A percentile compares a stretch with the other conserved stretches of the same genome.
phyloP scores from a whole-genome alignment of 1,140 invertebrate genomes.

The Zophobas morio region DNA sequence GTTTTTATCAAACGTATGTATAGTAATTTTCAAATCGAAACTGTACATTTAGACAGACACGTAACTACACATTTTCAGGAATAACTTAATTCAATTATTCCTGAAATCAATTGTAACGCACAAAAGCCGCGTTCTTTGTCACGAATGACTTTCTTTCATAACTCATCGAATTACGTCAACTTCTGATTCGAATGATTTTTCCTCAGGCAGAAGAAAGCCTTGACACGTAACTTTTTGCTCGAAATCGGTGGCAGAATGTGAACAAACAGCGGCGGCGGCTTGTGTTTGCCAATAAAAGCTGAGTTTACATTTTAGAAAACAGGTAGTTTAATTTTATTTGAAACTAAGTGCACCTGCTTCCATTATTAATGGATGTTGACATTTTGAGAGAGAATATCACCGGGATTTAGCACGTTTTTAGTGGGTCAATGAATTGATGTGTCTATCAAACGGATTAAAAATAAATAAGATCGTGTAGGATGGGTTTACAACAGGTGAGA shows the following conservation, averaged over 20 bases:
- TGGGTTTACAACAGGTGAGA: too few species aligned
- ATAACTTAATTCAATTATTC: too few species aligned
- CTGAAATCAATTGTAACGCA: too few species aligned
- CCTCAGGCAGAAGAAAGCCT: slow-evolving; percentile 5
- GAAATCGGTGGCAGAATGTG: neutral
- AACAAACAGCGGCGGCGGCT: slow-evolving; percentile 11
- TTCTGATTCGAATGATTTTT: neutral
- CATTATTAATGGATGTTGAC: slow-evolving; percentile 33
- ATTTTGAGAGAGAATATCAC: neutral
- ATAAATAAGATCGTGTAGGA: neutral
- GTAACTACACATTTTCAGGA: too few species aligned
- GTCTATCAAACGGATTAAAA: slow-evolving; percentile 2
- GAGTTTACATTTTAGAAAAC: slow-evolving; percentile 27
- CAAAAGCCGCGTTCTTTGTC: neutral
- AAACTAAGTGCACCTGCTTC: slow-evolving; percentile 23
- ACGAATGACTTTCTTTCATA: slow-evolving; percentile 10
- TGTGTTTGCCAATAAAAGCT: slow-evolving; percentile 24
- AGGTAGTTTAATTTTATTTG: slow-evolving; percentile 28
- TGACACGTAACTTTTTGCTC: slow-evolving; percentile 15
- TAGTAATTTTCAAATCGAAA: too few species aligned
- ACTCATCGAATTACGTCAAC: slow-evolving; percentile 4
- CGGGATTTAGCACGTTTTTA: slow-evolving; percentile 17
- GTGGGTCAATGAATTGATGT: slow-evolving; percentile 3
- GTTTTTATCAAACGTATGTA: neutral
- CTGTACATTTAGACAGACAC: too few species aligned